Conservation (phyloP, 2,888 invertebrate species). For the Drosophila mimica region DNA sequence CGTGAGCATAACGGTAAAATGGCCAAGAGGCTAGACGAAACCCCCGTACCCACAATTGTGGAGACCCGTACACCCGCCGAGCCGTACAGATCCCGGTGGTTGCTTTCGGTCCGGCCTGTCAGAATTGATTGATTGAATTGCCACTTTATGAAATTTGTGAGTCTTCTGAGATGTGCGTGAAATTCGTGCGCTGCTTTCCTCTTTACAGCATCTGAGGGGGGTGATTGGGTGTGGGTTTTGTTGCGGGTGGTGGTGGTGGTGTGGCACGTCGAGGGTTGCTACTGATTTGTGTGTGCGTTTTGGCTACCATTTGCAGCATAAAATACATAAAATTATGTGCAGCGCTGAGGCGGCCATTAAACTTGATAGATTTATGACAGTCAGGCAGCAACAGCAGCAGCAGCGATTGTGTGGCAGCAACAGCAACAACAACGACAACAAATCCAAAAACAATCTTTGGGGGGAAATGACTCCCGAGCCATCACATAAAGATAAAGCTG, state of each 20-base stretch:
- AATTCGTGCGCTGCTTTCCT: conserved; percentile 59
- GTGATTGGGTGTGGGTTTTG: conserved; percentile 4
- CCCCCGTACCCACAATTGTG: conserved; percentile 12
- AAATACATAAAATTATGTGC: conserved; percentile 84
- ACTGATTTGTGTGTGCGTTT: conserved; percentile 68
- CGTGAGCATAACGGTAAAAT: conserved; percentile 82
- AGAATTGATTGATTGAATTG: conserved; percentile 85
- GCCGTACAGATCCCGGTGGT: conserved; percentile 31
- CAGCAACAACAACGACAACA: conserved; percentile 21
- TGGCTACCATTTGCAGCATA: conserved; percentile 78
- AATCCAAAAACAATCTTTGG: conserved; percentile 22
- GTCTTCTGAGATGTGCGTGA: conserved; percentile 83
- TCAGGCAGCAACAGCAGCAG: conserved; percentile 48
- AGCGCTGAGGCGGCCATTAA: conserved; percentile 83
- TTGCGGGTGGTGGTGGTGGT: conserved; percentile 20
- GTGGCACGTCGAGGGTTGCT: conserved; percentile 58
- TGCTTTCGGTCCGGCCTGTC: conserved; percentile 67
- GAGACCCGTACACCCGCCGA: conserved; percentile 4
- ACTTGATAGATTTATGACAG: conserved; percentile 84
- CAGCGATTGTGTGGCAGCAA: conserved; percentile 25
- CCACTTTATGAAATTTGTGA: conserved; percentile 85
- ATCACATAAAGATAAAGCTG: conserved; percentile 70
- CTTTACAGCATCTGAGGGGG: conserved; percentile 10
- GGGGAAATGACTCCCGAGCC: conserved; percentile 35
- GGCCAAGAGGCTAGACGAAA: conserved; percentile 48